Percentiles rank a stretch among this genome's conserved stretches.
Evolutionary conservation across 2,113 vertebrate species (phyloP).

Genomic region (Leptobrachium ailaonicum): DNA sequence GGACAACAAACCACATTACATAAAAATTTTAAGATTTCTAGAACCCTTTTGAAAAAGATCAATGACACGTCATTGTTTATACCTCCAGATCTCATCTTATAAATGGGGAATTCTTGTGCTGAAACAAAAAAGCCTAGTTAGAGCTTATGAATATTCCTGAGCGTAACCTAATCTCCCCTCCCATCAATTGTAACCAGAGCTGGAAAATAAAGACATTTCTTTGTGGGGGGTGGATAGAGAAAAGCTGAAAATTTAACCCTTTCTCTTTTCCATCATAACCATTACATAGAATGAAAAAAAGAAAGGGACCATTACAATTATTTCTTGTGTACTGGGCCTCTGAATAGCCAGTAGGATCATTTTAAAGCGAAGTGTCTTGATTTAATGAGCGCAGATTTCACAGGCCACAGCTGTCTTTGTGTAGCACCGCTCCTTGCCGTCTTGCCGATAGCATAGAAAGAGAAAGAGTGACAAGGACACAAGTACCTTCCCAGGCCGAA

Average conservation of each 20-base stretch:
- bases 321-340: slow-evolving; percentile 46
- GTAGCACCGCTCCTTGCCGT: slow-evolving; percentile 15
- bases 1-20: too few species aligned
- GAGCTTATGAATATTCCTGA: slow-evolving; percentile 43
- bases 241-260: slow-evolving; percentile 14
- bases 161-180: slow-evolving; percentile 3
- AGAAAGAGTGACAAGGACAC: slow-evolving; percentile 17
- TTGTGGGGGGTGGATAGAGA: slow-evolving; percentile 5
- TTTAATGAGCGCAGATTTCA: slow-evolving; percentile 13
- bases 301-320: slow-evolving; percentile 38
- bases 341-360: slow-evolving; percentile 45
- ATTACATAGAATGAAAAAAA: slow-evolving; percentile 12
- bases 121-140: slow-evolving; percentile 28
- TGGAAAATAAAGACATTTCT: slow-evolving; percentile 34
- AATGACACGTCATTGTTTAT: slow-evolving; percentile 35
- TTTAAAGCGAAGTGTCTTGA: slow-evolving; percentile 46
- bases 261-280: slow-evolving; percentile 1
- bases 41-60: slow-evolving; percentile 20
- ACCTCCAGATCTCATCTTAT: slow-evolving; percentile 9
- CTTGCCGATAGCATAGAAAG: slow-evolving; percentile 36
- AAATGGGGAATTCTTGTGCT: slow-evolving; percentile 16
- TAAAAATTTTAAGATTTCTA: background rate
- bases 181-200: slow-evolving; percentile 11
- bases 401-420: slow-evolving; percentile 30
- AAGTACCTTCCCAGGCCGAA: slow-evolving; percentile 32